Evolutionary conservation across 2,113 vertebrate genomes (phyloP).

Genomic region (Brevimyrus niger): DNA sequence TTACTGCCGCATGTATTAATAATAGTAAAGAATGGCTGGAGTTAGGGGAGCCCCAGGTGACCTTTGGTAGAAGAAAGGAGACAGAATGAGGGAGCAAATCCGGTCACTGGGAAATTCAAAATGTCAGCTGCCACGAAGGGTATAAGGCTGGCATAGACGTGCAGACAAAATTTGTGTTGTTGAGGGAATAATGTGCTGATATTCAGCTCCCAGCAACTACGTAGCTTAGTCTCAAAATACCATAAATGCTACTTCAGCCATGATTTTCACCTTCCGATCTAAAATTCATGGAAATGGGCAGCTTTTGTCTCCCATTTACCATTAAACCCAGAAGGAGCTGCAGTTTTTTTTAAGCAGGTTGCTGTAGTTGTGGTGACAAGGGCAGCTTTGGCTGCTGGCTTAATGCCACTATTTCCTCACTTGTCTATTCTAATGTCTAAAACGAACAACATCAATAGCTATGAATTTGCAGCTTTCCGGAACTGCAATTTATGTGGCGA

Average conservation of each 20-base stretch:
- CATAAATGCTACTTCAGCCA: background rate
- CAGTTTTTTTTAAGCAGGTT: conserved; percentile 36
- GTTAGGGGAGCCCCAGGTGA: background rate
- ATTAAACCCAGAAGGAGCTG: conserved; percentile 40
- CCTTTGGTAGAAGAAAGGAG: conserved; percentile 24
- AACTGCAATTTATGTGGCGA: conserved; percentile 49
- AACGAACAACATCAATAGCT: conserved; percentile 47
- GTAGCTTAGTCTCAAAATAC: background rate
- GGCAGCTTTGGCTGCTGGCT: conserved; percentile 36
- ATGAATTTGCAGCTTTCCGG: conserved; percentile 39
- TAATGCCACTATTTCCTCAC: conserved; percentile 42
- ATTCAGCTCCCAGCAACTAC: conserved; percentile 58
- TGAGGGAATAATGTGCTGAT: conserved; percentile 55
- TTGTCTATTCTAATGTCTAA: conserved; percentile 33
- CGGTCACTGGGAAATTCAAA: background rate
- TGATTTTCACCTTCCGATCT: conserved; percentile 30
- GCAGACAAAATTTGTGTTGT: background rate
- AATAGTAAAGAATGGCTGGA: conserved; percentile 15
- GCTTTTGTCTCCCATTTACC: conserved; percentile 50
- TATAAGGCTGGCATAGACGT: conserved; percentile 30
- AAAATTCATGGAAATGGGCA: conserved; percentile 53
- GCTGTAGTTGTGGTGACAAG: conserved; percentile 49
- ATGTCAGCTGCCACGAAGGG: conserved; percentile 36
- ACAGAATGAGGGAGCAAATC: conserved; percentile 28
- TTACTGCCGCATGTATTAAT: conserved; percentile 27